Base-by-base conservation (phyloP, 2,113 vertebrate genomes). In the Agapornis roseicollis region DNA sequence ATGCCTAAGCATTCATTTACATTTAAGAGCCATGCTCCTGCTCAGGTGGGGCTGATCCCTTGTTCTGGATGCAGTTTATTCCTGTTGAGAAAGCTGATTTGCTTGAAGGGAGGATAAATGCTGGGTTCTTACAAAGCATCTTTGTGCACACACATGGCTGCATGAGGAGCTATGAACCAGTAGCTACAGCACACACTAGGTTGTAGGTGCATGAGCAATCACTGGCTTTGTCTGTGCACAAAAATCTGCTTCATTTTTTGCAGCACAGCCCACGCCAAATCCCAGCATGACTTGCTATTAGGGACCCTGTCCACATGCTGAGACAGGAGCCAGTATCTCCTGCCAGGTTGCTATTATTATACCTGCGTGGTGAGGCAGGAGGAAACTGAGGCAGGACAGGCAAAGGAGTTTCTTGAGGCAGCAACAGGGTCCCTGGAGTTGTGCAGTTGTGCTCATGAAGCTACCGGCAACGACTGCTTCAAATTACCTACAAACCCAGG, bases 281-380 rank as follows among this genome's bases (percentile, higher is more conserved):
- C 28, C 50, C 19, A 70, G 14, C 0, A 4, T 31, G 18, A 74
- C 25, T 82, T 22, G 7, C 22, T 28, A 6, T 44, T 28, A n/a
- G 24, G 5, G 31, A 29, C 10, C 8, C 17, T 37, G 14, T 22
- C 23, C 31, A 50, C 0, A 0, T 17, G 6, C 58, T 29, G 11
- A 35, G 31, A 10, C 55, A 49, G 9, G 17, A 35, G 23, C n/a
- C 20, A 13, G 5, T 13, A 37, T 37, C 22, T 71, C 78, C 24
- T 11, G 5, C 3, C 23, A 42, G 16, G 24, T 31, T 44, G 52
- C 10, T 89, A 2, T 42, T 52, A 25, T n/a, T 65, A 31, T 11
- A 33, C 11, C 37, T 24, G 20, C 10, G 19, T 70, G 31, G 16
- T 83, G 55, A 86, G 31, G 55, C 17, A 66, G 39, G 17, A 72